A percentile compares a stretch with the other conserved stretches of the same genome.
phyloP scores from a whole-genome alignment of 2,888 invertebrate species.

The Yponomeuta malinellus region DNA sequence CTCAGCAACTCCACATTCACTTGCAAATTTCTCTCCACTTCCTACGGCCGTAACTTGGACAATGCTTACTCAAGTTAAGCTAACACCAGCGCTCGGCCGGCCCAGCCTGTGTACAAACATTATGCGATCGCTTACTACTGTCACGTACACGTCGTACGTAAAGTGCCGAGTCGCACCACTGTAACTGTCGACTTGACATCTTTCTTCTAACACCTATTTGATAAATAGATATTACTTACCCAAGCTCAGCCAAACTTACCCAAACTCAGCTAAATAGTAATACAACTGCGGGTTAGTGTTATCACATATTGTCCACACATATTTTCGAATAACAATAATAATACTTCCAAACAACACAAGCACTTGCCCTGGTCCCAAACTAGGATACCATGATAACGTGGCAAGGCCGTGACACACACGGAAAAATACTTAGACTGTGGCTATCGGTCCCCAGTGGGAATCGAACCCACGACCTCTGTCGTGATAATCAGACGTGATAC shows the following conservation, averaged over 20 bases:
- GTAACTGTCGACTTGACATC: background rate
- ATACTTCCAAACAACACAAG: too few relatives aligned
- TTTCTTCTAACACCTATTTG: background rate
- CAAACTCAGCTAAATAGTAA: too few relatives aligned
- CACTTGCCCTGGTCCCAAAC: too few relatives aligned
- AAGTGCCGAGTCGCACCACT: background rate
- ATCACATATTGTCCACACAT: background rate
- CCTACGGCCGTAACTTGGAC: background rate
- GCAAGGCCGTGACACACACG: too few relatives aligned
- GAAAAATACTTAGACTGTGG: too few relatives aligned
- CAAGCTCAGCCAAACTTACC: too few relatives aligned
- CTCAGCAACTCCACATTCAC: background rate
- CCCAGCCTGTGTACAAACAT: background rate
- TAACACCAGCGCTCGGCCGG: background rate
- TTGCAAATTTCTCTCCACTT: background rate
- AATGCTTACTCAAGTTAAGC: background rate
- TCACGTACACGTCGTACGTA: background rate
- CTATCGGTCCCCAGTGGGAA: too few relatives aligned
- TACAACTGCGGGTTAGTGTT: background rate
- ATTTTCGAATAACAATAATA: background rate
- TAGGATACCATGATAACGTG: too few relatives aligned
- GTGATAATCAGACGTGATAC: too few relatives aligned
- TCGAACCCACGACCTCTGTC: too few relatives aligned
- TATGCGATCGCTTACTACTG: background rate
- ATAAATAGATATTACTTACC: too few relatives aligned